A percentile compares a stretch with the other conserved stretches of the same genome.
These are phyloP conservation scores for Harpagoxenus sublaevis DNA, from an alignment of 2,888 invertebrate genomes.

Conservation along the genomic window DNA sequence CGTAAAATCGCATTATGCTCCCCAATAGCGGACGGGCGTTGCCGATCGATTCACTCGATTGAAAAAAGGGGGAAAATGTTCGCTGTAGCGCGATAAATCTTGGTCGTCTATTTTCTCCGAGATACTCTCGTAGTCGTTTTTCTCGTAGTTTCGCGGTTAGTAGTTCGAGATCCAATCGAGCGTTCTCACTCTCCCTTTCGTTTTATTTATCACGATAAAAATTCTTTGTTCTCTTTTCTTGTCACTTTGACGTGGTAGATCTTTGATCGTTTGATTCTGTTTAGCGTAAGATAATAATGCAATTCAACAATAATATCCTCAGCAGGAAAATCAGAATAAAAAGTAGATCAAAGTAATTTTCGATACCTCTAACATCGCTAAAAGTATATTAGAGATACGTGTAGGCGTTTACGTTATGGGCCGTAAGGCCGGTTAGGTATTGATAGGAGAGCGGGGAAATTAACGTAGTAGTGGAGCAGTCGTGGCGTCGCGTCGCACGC, in stretches of 20 bases:
- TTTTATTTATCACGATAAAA: slow-evolving; percentile 44
- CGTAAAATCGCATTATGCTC: slow-evolving; percentile 50
- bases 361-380: not conserved
- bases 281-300: not conserved
- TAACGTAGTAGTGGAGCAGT: too few relatives aligned
- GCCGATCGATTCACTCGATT: slow-evolving; percentile 41
- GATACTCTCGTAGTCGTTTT: slow-evolving; percentile 39
- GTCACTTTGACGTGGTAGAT: not conserved
- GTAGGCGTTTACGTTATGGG: too few relatives aligned
- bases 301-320: not conserved
- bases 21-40: slow-evolving; percentile 41
- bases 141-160: slow-evolving; percentile 34
- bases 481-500: too few relatives aligned
- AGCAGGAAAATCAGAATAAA: not conserved
- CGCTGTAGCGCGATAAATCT: slow-evolving; percentile 52
- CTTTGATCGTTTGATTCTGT: slow-evolving; percentile 25
- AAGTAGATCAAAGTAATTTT: not conserved
- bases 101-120: slow-evolving; percentile 43
- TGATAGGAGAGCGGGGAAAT: too few relatives aligned
- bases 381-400: slow-evolving; percentile 5
- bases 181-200: slow-evolving; percentile 27
- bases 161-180: slow-evolving; percentile 41
- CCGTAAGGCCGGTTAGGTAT: too few relatives aligned
- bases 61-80: slow-evolving; percentile 37
- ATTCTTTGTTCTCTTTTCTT: not conserved